A percentile compares a stretch with the other conserved stretches of the same genome.
Conservation (phyloP, 2,888 invertebrate genomes). For the Hypena proboscidalis region DNA sequence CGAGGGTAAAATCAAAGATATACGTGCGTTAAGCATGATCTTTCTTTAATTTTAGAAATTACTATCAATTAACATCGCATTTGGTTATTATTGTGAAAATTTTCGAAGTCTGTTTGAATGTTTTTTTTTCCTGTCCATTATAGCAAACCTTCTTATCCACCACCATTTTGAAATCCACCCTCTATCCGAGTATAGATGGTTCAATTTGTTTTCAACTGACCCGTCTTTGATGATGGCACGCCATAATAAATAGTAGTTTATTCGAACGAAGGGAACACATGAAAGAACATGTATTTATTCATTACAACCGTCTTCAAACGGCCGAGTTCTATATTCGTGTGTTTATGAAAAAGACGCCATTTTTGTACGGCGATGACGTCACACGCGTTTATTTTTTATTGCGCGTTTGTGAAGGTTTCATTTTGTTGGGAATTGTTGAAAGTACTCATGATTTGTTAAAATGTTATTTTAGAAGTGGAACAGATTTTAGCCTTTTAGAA, state of each 20-base stretch:
- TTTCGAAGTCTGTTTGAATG: too few relatives aligned
- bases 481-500: too few relatives aligned
- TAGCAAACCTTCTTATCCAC: slow-evolving; percentile 16
- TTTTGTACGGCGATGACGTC: slow-evolving; percentile 4
- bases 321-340: slow-evolving; percentile 1
- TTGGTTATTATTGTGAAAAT: too few relatives aligned
- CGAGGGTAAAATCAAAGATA: too few relatives aligned
- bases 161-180: slow-evolving; percentile 2
- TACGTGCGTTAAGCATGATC: too few relatives aligned
- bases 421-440: too few relatives aligned
- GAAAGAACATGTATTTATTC: slow-evolving; percentile 41
- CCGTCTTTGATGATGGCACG: slow-evolving; percentile 46
- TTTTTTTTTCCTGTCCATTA: too few relatives aligned
- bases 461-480: too few relatives aligned
- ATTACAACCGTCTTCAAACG: slow-evolving; percentile 14
- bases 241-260: slow-evolving; percentile 45
- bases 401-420: too few relatives aligned
- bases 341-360: slow-evolving; percentile 14
- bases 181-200: slow-evolving; percentile 26
- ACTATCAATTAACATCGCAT: too few relatives aligned
- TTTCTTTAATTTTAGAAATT: too few relatives aligned
- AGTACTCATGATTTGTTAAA: too few relatives aligned
- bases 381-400: background rate
- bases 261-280: slow-evolving; percentile 30
- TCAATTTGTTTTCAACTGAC: slow-evolving; percentile 45